Conservation (phyloP, 2,888 invertebrate genomes). For the Bombylius discolor region DNA sequence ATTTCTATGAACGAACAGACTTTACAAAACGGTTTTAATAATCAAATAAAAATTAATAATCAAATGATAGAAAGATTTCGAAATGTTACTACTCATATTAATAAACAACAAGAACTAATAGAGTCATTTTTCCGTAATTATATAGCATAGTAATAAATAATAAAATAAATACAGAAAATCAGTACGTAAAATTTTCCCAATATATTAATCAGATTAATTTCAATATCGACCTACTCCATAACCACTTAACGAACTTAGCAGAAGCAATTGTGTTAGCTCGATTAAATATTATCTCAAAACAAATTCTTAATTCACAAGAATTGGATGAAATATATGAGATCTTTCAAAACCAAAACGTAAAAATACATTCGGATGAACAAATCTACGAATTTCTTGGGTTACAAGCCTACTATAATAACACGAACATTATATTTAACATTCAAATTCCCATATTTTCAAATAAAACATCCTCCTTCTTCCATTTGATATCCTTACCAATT, state of each 20-base stretch:
- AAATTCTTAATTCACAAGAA: neutral
- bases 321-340: neutral
- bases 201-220: neutral
- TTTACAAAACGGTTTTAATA: too few relatives aligned
- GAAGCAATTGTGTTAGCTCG: neutral
- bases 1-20: too few relatives aligned
- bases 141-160: neutral
- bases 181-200: neutral
- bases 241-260: neutral
- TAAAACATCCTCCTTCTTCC: neutral
- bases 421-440: neutral
- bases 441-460: neutral
- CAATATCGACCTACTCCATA: neutral
- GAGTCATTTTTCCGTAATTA: neutral
- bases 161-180: neutral
- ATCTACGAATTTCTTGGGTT: neutral
- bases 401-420: neutral
- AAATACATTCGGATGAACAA: neutral
- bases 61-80: neutral
- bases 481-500: neutral
- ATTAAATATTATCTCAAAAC: slow-evolving; percentile 1
- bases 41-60: neutral
- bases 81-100: neutral
- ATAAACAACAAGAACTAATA: neutral
- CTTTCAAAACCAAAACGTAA: neutral